These are phyloP conservation scores for Thaumetopoea pityocampa DNA, from an alignment of 1,140 invertebrate genomes.

Conservation along the genomic window DNA sequence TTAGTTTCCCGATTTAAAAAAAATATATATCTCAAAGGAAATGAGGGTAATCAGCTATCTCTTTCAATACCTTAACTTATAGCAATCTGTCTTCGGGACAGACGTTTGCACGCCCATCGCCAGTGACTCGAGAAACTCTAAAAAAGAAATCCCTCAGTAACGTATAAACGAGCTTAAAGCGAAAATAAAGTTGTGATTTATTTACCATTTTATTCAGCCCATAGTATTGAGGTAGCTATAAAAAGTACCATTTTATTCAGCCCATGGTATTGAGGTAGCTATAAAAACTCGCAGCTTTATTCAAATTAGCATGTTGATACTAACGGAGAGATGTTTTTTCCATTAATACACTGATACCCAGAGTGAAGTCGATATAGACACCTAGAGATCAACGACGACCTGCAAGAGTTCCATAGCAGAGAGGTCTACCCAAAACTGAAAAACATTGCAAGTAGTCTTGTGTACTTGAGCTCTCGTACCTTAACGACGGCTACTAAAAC, in stretches of 20 bases:
- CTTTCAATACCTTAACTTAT: background rate
- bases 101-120: background rate
- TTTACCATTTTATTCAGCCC: constrained; percentile 9
- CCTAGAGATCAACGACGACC: too few relatives aligned
- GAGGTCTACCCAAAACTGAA: too few relatives aligned
- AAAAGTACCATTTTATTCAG: background rate
- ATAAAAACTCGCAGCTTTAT: constrained; percentile 4
- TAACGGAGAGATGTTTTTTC: too few relatives aligned
- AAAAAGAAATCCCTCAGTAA: constrained; percentile 10
- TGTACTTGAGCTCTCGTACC: too few relatives aligned
- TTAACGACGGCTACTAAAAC: too few relatives aligned
- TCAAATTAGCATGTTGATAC: background rate
- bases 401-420: too few relatives aligned
- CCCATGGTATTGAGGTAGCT: background rate
- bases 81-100: background rate
- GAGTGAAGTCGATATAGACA: too few relatives aligned
- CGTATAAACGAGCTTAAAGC: constrained; percentile 1
- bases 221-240: constrained; percentile 3
- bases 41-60: constrained; percentile 1
- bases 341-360: too few relatives aligned
- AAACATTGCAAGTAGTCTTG: too few relatives aligned
- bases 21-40: too few relatives aligned
- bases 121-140: background rate
- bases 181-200: constrained; percentile 18
- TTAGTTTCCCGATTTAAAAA: too few relatives aligned